These are phyloP conservation scores for Sisyra nigra DNA, from an alignment of 2,888 invertebrate species.

Conservation along the genomic window DNA sequence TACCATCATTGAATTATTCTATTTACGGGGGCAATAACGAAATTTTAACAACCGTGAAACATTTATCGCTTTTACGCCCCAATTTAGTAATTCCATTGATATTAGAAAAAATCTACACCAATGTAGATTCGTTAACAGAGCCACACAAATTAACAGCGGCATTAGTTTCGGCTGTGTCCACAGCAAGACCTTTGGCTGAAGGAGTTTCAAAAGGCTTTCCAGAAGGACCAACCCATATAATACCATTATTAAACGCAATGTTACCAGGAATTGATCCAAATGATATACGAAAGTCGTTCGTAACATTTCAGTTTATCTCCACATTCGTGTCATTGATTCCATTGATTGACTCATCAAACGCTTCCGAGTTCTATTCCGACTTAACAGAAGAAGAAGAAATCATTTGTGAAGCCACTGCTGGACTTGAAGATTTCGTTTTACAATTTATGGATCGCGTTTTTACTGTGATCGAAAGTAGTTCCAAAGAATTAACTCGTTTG, in stretches of 20 bases:
- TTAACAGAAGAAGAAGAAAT: slow-evolving; percentile 61
- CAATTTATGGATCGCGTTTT: slow-evolving; percentile 70
- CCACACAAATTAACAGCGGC: slow-evolving; percentile 68
- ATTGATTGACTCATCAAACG: slow-evolving; percentile 69
- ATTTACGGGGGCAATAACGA: slow-evolving; percentile 28
- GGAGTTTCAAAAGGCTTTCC: slow-evolving; percentile 39
- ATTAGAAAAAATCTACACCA: slow-evolving; percentile 61
- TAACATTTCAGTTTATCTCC: slow-evolving; percentile 59
- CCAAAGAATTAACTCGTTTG: slow-evolving; percentile 47
- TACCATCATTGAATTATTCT: slow-evolving; percentile 41
- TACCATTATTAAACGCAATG: slow-evolving; percentile 63
- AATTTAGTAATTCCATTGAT: slow-evolving; percentile 69
- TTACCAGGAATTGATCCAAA: slow-evolving; percentile 86
- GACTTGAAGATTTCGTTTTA: slow-evolving; percentile 77
- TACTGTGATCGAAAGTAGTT: slow-evolving; percentile 51
- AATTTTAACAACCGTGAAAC: slow-evolving; percentile 49
- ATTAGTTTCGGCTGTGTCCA: slow-evolving; percentile 51
- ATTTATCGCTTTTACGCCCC: slow-evolving; percentile 64
- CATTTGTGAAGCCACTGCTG: slow-evolving; percentile 66
- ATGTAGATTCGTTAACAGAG: slow-evolving; percentile 74
- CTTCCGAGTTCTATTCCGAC: slow-evolving; percentile 44
- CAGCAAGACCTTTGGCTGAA: slow-evolving; percentile 36
- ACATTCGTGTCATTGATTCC: slow-evolving; percentile 65
- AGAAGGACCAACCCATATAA: slow-evolving; percentile 65
- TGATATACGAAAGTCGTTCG: slow-evolving; percentile 58